phyloP scores from a whole-genome alignment of 2,888 invertebrate species.

The Hydrotaea cyrtoneurina region DNA sequence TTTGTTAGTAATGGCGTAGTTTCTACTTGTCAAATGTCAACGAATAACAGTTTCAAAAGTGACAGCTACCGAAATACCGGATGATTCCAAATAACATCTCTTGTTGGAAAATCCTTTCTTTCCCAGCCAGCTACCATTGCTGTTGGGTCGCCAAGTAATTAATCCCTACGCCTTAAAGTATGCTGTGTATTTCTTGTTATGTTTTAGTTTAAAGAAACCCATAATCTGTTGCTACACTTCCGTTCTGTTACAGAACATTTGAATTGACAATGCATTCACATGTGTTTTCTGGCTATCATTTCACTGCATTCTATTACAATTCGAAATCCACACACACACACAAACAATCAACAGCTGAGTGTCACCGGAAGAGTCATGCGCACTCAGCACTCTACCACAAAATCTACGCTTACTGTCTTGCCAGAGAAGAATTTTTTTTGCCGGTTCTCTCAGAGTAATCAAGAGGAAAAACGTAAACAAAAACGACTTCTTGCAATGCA shows the following conservation, averaged over 20 bases:
- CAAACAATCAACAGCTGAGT: constrained; percentile 43
- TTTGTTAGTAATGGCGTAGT: too few relatives aligned
- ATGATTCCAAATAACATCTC: too few relatives aligned
- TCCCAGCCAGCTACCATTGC: too few relatives aligned
- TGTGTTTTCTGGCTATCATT: background rate
- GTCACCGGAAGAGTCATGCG: constrained; percentile 45
- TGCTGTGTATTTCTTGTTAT: background rate
- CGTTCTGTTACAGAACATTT: constrained; percentile 11
- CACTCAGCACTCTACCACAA: background rate
- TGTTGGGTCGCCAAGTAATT: too few relatives aligned
- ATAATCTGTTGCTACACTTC: background rate
- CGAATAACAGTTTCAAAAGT: too few relatives aligned
- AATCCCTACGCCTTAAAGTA: constrained; percentile 7
- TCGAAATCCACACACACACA: background rate
- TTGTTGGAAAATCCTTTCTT: too few relatives aligned
- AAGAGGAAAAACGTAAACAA: constrained; percentile 35
- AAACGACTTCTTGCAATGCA: background rate
- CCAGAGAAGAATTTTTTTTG: constrained; percentile 13
- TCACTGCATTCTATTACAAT: constrained; percentile 41
- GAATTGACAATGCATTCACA: background rate
- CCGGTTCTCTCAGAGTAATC: constrained; percentile 5
- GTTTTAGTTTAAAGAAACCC: background rate
- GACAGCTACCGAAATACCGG: too few relatives aligned
- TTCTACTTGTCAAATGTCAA: too few relatives aligned
- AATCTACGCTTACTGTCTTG: background rate